phyloP scores from a whole-genome alignment of 2,113 vertebrate genomes.

The Oncorhynchus kisutch region DNA sequence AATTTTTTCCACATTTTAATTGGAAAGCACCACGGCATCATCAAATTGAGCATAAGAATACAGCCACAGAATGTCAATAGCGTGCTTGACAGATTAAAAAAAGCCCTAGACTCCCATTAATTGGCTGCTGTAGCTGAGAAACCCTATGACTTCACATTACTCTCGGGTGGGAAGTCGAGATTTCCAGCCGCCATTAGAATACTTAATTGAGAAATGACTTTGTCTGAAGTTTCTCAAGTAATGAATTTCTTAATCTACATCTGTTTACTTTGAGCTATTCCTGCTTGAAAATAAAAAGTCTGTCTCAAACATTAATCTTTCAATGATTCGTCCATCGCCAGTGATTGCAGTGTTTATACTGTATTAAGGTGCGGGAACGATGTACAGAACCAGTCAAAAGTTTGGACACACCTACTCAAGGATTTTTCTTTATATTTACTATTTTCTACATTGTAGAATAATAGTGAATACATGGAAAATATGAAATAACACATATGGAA shows the following conservation, averaged over 20 bases:
- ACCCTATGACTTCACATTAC: slow-evolving; percentile 12
- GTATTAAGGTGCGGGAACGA: too few species aligned
- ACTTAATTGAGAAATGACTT: slow-evolving; percentile 10
- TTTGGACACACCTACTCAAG: too few species aligned
- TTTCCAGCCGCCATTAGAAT: slow-evolving; percentile 10
- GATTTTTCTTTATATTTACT: too few species aligned
- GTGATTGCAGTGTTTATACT: too few species aligned
- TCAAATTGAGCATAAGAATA: slow-evolving; percentile 30
- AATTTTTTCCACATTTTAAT: slow-evolving; percentile 43
- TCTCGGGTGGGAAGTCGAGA: slow-evolving; percentile 5
- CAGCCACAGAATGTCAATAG: slow-evolving; percentile 36
- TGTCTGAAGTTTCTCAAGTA: slow-evolving; percentile 1
- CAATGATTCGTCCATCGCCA: too few species aligned
- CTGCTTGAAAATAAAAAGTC: neutral
- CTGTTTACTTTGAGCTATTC: neutral
- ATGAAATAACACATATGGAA: too few species aligned
- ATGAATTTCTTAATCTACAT: slow-evolving; percentile 11
- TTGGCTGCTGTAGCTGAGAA: slow-evolving; percentile 10
- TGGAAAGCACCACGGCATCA: slow-evolving; percentile 24
- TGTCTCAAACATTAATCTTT: too few species aligned
- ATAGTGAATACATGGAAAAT: too few species aligned
- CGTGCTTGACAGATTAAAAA: slow-evolving; percentile 10
- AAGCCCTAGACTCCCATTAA: slow-evolving; percentile 29
- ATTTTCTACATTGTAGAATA: too few species aligned
- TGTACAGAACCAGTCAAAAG: too few species aligned